Base-by-base conservation (phyloP, 2,888 invertebrate species). In the Ophioninae sp. region DNA sequence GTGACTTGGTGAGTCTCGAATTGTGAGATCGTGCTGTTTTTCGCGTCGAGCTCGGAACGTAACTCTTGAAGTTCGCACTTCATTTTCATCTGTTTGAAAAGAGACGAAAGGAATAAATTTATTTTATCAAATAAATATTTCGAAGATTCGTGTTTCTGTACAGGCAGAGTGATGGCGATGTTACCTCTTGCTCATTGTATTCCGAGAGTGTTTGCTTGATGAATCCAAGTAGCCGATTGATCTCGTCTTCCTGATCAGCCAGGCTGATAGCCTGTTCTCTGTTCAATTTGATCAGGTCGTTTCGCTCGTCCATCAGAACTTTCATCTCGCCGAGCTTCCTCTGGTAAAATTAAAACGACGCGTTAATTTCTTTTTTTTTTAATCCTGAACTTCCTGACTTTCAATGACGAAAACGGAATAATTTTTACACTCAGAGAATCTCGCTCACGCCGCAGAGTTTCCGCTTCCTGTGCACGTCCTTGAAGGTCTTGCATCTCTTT, bases 191-290 rank as follows among this genome's bases (percentile, higher is more conserved):
- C 41, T 84, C 78, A 41, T 87, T 81, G 68, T 86, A 84, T 57
- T 85, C 79, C 7, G 83, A 76, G 10, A 87, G 85, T 21, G 86
- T 81, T 56, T 88, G 84, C 44, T 88, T 81, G n/a, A 89, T 86
- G 50, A 89, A 84, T 41, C 72, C 84, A 20, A 89, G 44, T 77
- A 91, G 83, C 41, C 85, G 88, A 21, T 88, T 87, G 44, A 91
- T 89, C 82, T 92, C 90, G n/a, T 88, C 87, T 72, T 90, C 91
- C 78, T 89, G 89, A 64, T 90, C 89, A 13, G 84, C 72, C 13
- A 84, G 76, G 61, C 57, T 57, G 17, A 73, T 72, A 2, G 81
- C 81, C 62, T 84, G 84, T 65, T 90, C 87, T 39, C 85, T 82
- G 64, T 84, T 88, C 79, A 87, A 78, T 65, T 87, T 86, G 8